Percentiles rank a stretch among this genome's conserved stretches.
Conservation (phyloP, 2,113 vertebrate species). For the Macaca nemestrina region DNA sequence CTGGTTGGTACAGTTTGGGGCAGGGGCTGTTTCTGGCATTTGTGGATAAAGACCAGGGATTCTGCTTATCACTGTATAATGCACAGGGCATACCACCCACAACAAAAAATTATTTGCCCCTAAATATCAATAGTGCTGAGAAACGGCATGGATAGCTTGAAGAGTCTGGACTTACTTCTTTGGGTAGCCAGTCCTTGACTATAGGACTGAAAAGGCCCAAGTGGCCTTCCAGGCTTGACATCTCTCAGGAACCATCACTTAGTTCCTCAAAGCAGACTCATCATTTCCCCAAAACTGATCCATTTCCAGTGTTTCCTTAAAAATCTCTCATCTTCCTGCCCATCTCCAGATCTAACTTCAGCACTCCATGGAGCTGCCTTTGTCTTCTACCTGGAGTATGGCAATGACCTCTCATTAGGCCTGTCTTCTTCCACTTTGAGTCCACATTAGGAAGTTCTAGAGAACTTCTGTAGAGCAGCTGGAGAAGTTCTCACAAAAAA, state of each 20-base stretch:
- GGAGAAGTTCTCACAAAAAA: neutral
- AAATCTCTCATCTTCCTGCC: neutral
- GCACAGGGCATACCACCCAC: neutral
- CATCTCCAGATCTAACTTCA: neutral
- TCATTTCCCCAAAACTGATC: neutral
- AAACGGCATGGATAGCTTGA: neutral
- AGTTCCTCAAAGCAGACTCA: neutral
- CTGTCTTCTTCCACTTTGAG: neutral
- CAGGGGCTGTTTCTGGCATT: neutral
- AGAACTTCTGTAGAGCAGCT: neutral
- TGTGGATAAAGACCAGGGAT: neutral
- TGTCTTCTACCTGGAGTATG: neutral
- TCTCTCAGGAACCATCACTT: neutral
- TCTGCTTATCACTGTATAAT: neutral
- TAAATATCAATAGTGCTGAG: neutral
- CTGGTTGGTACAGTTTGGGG: neutral
- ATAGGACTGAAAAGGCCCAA: neutral
- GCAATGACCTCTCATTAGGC: neutral
- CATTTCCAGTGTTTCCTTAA: neutral
- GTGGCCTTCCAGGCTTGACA: neutral
- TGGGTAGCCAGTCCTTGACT: neutral
- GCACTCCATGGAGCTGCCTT: rapidly evolving
- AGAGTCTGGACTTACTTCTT: neutral
- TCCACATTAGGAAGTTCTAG: neutral
- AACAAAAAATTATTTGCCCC: neutral